phyloP scores from a whole-genome alignment of 1,140 invertebrate species.

The Papilio xuthus region DNA sequence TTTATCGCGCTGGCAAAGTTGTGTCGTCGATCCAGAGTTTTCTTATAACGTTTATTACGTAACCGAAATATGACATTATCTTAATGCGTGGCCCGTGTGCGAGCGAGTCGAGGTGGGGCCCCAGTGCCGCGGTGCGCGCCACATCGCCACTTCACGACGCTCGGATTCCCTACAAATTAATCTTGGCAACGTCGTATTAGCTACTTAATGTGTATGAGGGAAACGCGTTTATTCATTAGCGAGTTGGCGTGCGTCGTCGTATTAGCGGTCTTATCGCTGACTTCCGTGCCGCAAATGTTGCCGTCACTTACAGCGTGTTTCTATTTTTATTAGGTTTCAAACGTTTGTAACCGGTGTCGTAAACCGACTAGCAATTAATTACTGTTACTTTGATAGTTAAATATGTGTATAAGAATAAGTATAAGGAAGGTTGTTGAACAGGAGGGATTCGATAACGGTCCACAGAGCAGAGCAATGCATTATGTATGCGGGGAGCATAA shows the following conservation, averaged over 20 bases:
- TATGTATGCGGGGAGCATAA: slow-evolving; percentile 32
- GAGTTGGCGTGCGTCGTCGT: slow-evolving; percentile 11
- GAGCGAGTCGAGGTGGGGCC: not conserved
- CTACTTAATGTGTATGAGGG: slow-evolving; percentile 26
- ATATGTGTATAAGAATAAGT: not conserved
- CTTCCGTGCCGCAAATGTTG: not conserved
- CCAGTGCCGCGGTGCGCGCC: not conserved
- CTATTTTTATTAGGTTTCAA: not conserved
- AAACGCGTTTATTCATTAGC: slow-evolving; percentile 33
- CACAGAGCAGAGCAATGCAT: slow-evolving; percentile 6
- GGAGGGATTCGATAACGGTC: not conserved
- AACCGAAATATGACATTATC: slow-evolving; percentile 12
- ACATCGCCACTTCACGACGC: slow-evolving; percentile 27
- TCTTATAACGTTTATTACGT: not conserved
- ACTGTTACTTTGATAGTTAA: not conserved
- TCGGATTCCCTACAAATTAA: slow-evolving; percentile 32
- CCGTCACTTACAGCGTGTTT: not conserved
- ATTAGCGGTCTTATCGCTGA: slow-evolving; percentile 1
- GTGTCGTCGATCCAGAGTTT: not conserved
- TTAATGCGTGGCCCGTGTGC: not conserved
- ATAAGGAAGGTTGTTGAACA: slow-evolving; percentile 7
- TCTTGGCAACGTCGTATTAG: slow-evolving; percentile 27
- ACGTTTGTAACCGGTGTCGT: not conserved
- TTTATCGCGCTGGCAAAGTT: not conserved
- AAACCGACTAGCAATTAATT: not conserved